Base-by-base conservation (phyloP, 1,140 invertebrate species). In the Diachasmimorpha longicaudata region DNA sequence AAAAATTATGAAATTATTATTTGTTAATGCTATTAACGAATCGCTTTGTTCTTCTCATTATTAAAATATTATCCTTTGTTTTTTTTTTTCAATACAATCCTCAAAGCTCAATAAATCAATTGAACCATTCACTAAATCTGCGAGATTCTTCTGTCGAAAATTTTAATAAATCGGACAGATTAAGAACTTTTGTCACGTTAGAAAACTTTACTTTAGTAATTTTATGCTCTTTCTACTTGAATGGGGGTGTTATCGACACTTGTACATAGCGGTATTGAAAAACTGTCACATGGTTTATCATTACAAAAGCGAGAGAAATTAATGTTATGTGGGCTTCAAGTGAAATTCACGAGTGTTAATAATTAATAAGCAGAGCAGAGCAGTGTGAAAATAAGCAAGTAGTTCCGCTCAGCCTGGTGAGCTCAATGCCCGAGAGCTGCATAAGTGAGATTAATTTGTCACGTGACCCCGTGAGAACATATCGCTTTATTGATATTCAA, bases 361-460 rank as follows among this genome's bases (percentile, higher is more conserved):
- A 19, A 8, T 66, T 31, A 10, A 31, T 31, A 14, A 19, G 11
- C 25, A n/a, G 13, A 19, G 11, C 25, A n/a, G 13, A 66, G 6
- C 31, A 31, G 14, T 6, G 14, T 52, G 1, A 52, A 16, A 13
- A 42, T 4, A 10, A 42, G 11, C 39, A 42, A 42, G 39, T 9
- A 10, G 39, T 1, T 42, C 1, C 9, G 9, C 9, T 11, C 39
- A 42, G 39, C 11, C 3, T 9, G 25, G 66, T 68, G 80, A 82
- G 36, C 79, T 82, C 19, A 76, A 82, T 80, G 80, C 77, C 13
- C 9, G 36, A 31, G 14, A 58, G 14, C n/a, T 70, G 74, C 42
- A 79, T 10, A 79, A 19, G 70, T 48, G 67, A 76, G 44, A 75
- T 68, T n/a, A 16, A 52, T 19, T 16, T 52, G 48, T 52, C 48